Percentiles rank a stretch among this genome's conserved stretches.
These are phyloP conservation scores for Cavia aperea DNA, from an alignment of 2,113 vertebrate species.

Conservation along the genomic window DNA sequence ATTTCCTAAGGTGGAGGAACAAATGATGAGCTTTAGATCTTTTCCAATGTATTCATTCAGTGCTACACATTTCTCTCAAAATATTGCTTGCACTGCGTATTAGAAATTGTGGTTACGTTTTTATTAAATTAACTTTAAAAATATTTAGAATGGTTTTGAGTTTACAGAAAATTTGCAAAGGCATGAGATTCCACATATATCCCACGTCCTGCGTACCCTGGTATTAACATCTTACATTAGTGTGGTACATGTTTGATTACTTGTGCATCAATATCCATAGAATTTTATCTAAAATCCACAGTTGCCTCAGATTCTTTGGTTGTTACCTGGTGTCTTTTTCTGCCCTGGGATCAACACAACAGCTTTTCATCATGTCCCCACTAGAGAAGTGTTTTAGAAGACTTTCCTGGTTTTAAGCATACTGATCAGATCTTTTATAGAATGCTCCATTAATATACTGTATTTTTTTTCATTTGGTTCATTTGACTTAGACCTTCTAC, in stretches of 20 bases:
- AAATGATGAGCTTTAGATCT: not conserved
- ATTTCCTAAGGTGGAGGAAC: not conserved
- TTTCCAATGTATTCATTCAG: not conserved
- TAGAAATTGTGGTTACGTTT: not conserved
- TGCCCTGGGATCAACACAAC: not conserved
- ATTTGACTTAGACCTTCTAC: not conserved
- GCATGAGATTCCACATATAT: rapidly evolving
- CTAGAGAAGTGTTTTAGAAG: not conserved
- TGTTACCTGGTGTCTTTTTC: not conserved
- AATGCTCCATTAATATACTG: rapidly evolving
- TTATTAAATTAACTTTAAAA: not conserved
- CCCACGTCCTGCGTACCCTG: too few species aligned
- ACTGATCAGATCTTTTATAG: too few species aligned
- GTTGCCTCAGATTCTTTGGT: not conserved
- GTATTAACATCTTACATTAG: not conserved
- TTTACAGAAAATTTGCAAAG: not conserved
- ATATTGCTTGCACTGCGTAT: not conserved
- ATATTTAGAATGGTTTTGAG: not conserved
- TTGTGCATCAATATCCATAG: not conserved
- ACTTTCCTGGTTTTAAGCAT: not conserved
- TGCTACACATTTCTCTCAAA: not conserved
- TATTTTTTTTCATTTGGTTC: not conserved
- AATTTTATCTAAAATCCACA: not conserved
- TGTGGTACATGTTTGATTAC: too few species aligned
- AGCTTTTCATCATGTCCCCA: rapidly evolving